Base-by-base conservation (phyloP, 2,888 invertebrate species). In the Theretra japonica region DNA sequence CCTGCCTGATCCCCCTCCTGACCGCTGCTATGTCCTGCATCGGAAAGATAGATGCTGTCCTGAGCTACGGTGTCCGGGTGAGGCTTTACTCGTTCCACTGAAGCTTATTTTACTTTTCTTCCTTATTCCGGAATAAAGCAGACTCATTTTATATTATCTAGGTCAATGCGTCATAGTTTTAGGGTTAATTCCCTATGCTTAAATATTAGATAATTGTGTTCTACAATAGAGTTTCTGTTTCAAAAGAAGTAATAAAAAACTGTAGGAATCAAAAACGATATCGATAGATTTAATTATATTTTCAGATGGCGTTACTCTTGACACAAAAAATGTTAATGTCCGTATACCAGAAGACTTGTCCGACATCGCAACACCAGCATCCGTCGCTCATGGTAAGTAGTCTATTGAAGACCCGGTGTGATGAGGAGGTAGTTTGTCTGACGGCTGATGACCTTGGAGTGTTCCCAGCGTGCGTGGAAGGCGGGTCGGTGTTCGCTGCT, bases 31-130 rank as follows among this genome's bases (percentile, higher is more conserved):
- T 73, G 91, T 97, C 58, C 94, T 96, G 68, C 96, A 97, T 75
- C 95, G 96, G 77, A 95, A 95, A 76, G 95, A 95, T 73, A 94
- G 95, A 69, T 98, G 98, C 90, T 98, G 98, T 86, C 96, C 97
- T 0, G 96, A 97, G 84, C 91, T 98, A 77, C 95, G 97, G 71
- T 98, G 98, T 87, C 95, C 96, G 82, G 96, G 97, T 95, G 83
- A 83, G 78, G 25, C 28, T 28, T 5, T 28, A 28, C 1, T 2
- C 5, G 4, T 28, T 28, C 28, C 28, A 28, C 28, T 28, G 0
- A 28, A 28, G 0, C 28, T 5, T 2, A 5, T 28, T 28, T 28
- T 28, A 2, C 4, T 3, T n/a, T n/a, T n/a, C n/a, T n/a, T n/a
- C n/a, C n/a, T n/a, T n/a, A n/a, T n/a, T n/a, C n/a, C n/a, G n/a